Percentiles rank a stretch among this genome's conserved stretches.
Evolutionary conservation across 1,140 invertebrate species (phyloP).

Genomic region (Batillaria attramentaria): DNA sequence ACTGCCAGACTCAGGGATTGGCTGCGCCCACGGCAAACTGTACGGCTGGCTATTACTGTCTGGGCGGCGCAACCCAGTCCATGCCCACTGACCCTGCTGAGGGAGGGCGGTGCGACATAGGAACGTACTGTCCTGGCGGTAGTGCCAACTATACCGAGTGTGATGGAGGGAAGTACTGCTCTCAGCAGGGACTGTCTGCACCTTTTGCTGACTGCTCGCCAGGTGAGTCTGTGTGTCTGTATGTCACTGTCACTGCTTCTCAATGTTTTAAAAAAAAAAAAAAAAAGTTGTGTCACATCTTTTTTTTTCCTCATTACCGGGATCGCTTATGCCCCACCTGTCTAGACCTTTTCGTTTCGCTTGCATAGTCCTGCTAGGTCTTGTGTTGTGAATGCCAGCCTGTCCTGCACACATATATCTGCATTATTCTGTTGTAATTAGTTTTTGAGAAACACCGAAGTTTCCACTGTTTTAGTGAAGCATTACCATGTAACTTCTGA

Average conservation of each 20-base stretch:
- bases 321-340: no score
- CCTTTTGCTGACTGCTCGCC: constrained; percentile 62
- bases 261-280: no score
- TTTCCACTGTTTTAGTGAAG: no score
- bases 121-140: constrained; percentile 63
- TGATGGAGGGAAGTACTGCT: constrained; percentile 61
- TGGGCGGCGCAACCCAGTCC: constrained; percentile 48
- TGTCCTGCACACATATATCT: no score
- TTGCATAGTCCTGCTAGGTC: no score
- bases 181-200: constrained; percentile 40
- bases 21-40: constrained; percentile 47
- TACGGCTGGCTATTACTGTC: constrained; percentile 58
- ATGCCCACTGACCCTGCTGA: constrained; percentile 55
- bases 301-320: no score
- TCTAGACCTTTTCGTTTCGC: no score
- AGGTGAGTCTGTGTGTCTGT: constrained; percentile 45
- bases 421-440: no score
- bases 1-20: constrained; percentile 60
- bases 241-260: background rate
- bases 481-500: no score
- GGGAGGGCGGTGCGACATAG: constrained; percentile 59
- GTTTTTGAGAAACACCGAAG: no score
- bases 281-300: no score
- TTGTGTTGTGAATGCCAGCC: no score
- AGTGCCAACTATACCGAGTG: constrained; percentile 58